phyloP scores from a whole-genome alignment of 1,140 invertebrate genomes.

The Pygmarrhopalites habei region DNA sequence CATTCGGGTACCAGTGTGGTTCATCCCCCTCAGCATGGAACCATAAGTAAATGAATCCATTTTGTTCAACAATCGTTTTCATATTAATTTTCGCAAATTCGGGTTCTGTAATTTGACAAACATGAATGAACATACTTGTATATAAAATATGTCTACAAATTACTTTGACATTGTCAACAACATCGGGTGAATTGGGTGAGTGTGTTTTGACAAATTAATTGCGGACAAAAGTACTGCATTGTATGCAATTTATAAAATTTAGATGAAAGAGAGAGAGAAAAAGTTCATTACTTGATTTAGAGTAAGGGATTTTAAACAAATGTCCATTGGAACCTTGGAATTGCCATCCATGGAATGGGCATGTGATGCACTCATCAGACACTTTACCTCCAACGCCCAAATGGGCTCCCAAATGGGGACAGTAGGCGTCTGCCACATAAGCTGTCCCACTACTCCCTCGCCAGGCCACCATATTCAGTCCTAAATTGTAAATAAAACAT shows the following conservation, averaged over 20 bases:
- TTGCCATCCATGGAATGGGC: slow-evolving; percentile 57
- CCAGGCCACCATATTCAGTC: slow-evolving; percentile 50
- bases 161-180: too few relatives aligned
- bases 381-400: slow-evolving; percentile 50
- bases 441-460: slow-evolving; percentile 45
- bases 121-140: neutral
- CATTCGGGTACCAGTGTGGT: slow-evolving; percentile 62
- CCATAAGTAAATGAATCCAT: slow-evolving; percentile 74
- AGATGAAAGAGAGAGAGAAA: too few relatives aligned
- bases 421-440: slow-evolving; percentile 53
- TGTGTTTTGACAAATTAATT: too few relatives aligned
- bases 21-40: slow-evolving; percentile 63
- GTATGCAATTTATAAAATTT: too few relatives aligned
- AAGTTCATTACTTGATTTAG: slow-evolving; percentile 39
- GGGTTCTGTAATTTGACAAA: slow-evolving; percentile 48
- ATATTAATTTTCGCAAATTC: slow-evolving; percentile 54
- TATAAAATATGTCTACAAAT: neutral
- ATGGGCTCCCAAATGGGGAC: slow-evolving; percentile 56
- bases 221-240: too few relatives aligned
- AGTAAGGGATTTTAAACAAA: slow-evolving; percentile 50
- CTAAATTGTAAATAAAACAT: too few relatives aligned
- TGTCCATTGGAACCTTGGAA: slow-evolving; percentile 52
- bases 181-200: too few relatives aligned
- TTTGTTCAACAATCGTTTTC: slow-evolving; percentile 61
- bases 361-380: slow-evolving; percentile 51